Base-by-base conservation (phyloP, 2,113 vertebrate species). In the Sinocyclocheilus maitianheensis region DNA sequence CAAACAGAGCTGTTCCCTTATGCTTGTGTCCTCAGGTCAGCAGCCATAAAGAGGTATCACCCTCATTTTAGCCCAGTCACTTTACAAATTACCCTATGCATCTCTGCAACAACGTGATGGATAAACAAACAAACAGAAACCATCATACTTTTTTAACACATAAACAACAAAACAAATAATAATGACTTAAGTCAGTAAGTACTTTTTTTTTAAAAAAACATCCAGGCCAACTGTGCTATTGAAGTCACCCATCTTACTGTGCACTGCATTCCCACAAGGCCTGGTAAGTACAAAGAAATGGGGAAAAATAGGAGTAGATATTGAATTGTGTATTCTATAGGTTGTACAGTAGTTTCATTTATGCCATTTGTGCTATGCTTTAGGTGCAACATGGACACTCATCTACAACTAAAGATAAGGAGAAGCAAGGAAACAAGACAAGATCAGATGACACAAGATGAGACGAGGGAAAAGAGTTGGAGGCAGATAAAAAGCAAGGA, bases 41-140 rank as follows among this genome's bases (percentile, higher is more conserved):
- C 51, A 18, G 72, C 53, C n/a, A 18, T 46, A 86, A 75, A 81
- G 85, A 86, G 58, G 24, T 37, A 81, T 81, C 55, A 14, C 55
- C 16, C 40, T 86, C n/a, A 86, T 86, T 86, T 80, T 51, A 51
- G 67, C 10, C 9, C 3, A 53, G 67, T 75, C 77, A 84, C 77
- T 60, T 60, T 37, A 75, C 13, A 58, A 74, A 75, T 22, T 14
- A 72, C 69, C 85, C 75, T 55, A 65, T 81, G 55, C 55, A 69
- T 81, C 26, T 81, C 26, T 58, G 77, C 55, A 62, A 74, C 37
- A 37, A 58, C 62, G 26, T 43, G 18, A 43, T 72, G 12, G 48
- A 72, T 37, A 55, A 14, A 78, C 16, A 77, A 84, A 77, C 55
- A 80, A 71, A 78, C 46, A 53, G 16, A 60, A 72, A 37, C 24